phyloP scores from a whole-genome alignment of 2,113 vertebrate species.

The Zapus hudsonius region DNA sequence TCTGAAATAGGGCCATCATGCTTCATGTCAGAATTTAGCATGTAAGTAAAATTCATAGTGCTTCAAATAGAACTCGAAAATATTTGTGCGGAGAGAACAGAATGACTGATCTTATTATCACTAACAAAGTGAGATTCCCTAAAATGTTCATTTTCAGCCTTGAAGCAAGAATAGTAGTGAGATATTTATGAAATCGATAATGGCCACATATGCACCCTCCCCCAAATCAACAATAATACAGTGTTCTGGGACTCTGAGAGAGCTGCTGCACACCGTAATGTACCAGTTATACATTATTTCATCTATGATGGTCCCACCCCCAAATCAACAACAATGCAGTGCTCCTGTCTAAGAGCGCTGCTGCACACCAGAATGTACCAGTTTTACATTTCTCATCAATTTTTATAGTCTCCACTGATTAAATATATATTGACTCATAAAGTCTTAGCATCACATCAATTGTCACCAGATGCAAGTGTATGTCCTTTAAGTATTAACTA shows the following conservation, averaged over 20 bases:
- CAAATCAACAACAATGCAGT: slow-evolving; percentile 70
- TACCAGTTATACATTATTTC: slow-evolving; percentile 83
- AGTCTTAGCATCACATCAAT: slow-evolving; percentile 93
- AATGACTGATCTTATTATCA: slow-evolving; percentile 84
- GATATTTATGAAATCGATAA: slow-evolving; percentile 58
- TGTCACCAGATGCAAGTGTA: slow-evolving; percentile 91
- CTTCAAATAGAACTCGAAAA: slow-evolving; percentile 90
- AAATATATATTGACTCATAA: slow-evolving; percentile 97
- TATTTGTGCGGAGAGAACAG: slow-evolving; percentile 87
- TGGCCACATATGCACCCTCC: neutral
- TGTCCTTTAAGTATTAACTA: slow-evolving; percentile 96
- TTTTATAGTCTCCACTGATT: slow-evolving; percentile 94
- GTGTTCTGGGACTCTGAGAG: slow-evolving; percentile 75
- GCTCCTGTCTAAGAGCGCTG: slow-evolving; percentile 75
- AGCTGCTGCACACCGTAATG: slow-evolving; percentile 72
- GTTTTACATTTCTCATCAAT: slow-evolving; percentile 91
- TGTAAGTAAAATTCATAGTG: slow-evolving; percentile 93
- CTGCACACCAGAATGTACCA: slow-evolving; percentile 75
- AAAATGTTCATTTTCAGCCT: slow-evolving; percentile 70
- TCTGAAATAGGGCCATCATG: slow-evolving; percentile 89
- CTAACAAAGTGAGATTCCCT: slow-evolving; percentile 75
- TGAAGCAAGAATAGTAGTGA: slow-evolving; percentile 53
- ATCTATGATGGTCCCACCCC: too few relatives aligned
- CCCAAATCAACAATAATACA: slow-evolving; percentile 69
- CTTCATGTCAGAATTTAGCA: slow-evolving; percentile 89